These are phyloP conservation scores for Adrianichthys oophorus DNA, from an alignment of 2,797 vertebrate genomes.

Conservation along the genomic window DNA sequence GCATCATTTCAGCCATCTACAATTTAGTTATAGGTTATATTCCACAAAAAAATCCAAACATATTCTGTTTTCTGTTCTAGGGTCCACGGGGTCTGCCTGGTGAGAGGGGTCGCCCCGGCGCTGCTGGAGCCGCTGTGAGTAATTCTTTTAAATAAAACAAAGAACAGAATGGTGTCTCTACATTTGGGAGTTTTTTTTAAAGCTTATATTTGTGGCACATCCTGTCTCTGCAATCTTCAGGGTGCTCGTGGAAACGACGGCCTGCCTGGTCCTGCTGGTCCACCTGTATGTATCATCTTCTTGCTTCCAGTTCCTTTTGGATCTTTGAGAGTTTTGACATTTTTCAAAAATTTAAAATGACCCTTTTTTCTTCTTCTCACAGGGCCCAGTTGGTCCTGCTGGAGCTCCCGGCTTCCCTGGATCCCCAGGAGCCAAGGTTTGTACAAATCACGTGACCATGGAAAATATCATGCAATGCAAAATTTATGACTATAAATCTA, in stretches of 20 bases:
- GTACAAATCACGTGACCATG: slow-evolving; percentile 16
- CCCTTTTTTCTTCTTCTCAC: slow-evolving; percentile 15
- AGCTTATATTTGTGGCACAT: neutral
- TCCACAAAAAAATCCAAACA: neutral
- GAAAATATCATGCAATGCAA: too few relatives aligned
- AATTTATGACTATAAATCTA: too few relatives aligned
- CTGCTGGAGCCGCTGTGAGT: slow-evolving; percentile 93
- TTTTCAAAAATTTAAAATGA: slow-evolving; percentile 19
- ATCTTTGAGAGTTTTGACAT: neutral
- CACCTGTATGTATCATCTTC: slow-evolving; percentile 82
- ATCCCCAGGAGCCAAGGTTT: slow-evolving; percentile 92
- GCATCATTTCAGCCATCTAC: neutral
- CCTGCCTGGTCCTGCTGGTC: slow-evolving; percentile 92
- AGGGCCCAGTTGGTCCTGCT: slow-evolving; percentile 94
- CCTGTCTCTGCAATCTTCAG: slow-evolving; percentile 63
- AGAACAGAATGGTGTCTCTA: neutral
- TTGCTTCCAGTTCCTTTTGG: neutral
- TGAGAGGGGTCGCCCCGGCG: slow-evolving; percentile 92
- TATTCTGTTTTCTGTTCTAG: slow-evolving; percentile 60
- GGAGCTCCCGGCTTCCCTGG: slow-evolving; percentile 96
- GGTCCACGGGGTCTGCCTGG: slow-evolving; percentile 95
- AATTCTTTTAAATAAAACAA: neutral
- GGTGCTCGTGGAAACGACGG: slow-evolving; percentile 97
- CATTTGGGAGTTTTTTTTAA: neutral
- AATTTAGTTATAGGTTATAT: neutral